A percentile compares a stretch with the other conserved stretches of the same genome.
phyloP scores from a whole-genome alignment of 92 coral and sea anemone species.

The Plumapathes pennacea region DNA sequence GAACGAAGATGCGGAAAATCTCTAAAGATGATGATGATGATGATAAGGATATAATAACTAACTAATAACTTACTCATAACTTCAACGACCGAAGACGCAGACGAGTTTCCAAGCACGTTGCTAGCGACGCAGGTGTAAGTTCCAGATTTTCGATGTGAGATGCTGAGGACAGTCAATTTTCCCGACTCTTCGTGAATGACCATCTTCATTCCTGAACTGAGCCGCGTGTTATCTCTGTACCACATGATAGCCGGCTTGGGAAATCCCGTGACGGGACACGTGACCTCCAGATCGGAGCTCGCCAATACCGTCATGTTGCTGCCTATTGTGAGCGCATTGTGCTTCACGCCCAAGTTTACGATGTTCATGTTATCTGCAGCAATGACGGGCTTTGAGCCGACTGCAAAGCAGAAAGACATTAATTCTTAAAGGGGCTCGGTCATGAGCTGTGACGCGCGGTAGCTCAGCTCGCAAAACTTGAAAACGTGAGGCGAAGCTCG shows the following conservation, averaged over 20 bases:
- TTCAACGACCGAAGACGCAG: constrained; percentile 61
- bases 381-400: constrained; percentile 19
- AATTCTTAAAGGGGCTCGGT: not conserved
- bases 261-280: constrained; percentile 70
- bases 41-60: too few species aligned
- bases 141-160: constrained; percentile 70
- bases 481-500: too few species aligned
- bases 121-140: constrained; percentile 73
- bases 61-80: constrained; percentile 75
- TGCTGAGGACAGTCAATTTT: constrained; percentile 54
- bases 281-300: constrained; percentile 61
- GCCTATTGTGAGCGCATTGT: constrained; percentile 29
- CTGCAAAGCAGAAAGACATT: too few species aligned
- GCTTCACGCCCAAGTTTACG: constrained; percentile 1
- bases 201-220: constrained; percentile 25
- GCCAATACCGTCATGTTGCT: constrained; percentile 43
- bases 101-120: constrained; percentile 68
- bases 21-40: too few species aligned
- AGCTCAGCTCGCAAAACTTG: too few species aligned
- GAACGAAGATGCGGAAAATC: too few species aligned
- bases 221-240: constrained; percentile 38
- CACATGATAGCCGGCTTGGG: constrained; percentile 63
- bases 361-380: not conserved
- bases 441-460: too few species aligned
- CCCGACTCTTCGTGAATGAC: constrained; percentile 46